phyloP scores from a whole-genome alignment of 2,797 vertebrate genomes.

The Florisuga fusca region DNA sequence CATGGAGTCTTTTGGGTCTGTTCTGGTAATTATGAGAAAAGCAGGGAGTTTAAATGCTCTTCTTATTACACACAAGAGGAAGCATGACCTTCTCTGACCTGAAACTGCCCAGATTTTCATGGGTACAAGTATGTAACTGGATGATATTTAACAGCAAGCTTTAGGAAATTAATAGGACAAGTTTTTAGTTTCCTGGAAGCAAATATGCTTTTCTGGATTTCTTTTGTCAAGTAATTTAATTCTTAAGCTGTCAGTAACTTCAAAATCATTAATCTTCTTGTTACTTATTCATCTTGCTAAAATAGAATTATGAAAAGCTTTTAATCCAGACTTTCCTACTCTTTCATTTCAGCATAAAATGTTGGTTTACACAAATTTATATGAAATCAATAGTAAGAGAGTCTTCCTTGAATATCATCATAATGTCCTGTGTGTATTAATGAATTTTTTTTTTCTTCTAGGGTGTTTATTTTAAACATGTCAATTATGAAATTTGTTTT shows the following conservation, averaged over 20 bases:
- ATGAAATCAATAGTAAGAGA: neutral
- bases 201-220: neutral
- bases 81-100: neutral
- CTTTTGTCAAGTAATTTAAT: neutral
- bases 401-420: neutral
- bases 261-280: neutral
- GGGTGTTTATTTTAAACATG: constrained; percentile 10
- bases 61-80: neutral
- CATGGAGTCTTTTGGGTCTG: neutral
- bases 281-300: neutral
- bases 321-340: neutral
- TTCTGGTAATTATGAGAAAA: neutral
- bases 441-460: constrained; percentile 9
- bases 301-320: neutral
- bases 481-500: constrained; percentile 28
- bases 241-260: neutral
- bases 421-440: neutral
- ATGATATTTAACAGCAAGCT: neutral
- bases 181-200: neutral
- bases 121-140: neutral
- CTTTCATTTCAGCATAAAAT: neutral
- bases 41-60: neutral
- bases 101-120: neutral
- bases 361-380: neutral
- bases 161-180: neutral